Evolutionary conservation across 2,888 invertebrate genomes (phyloP).

Genomic region (Drosophila buzzatii): DNA sequence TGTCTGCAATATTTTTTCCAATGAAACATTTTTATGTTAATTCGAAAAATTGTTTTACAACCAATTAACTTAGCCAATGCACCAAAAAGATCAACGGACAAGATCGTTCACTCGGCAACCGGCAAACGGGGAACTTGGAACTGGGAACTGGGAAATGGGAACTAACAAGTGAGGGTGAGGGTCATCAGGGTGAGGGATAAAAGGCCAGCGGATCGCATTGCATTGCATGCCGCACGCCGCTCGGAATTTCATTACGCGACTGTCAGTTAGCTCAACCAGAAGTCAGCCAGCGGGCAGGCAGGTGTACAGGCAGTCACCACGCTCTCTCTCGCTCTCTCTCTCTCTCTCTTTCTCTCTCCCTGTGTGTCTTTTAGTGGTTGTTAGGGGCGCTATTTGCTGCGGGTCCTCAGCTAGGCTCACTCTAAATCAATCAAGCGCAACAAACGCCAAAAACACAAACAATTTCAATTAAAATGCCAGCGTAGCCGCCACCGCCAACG

Average conservation of each 20-base stretch:
- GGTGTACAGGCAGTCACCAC: conserved; percentile 49
- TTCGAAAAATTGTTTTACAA: conserved; percentile 81
- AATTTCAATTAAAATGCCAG: conserved; percentile 83
- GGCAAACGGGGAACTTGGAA: background rate
- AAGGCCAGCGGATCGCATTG: conserved; percentile 55
- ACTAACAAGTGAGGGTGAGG: conserved; percentile 32
- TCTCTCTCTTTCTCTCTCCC: background rate
- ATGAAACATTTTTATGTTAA: conserved; percentile 81
- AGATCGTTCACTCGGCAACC: conserved; percentile 63
- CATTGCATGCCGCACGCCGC: conserved; percentile 65
- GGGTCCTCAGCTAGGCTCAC: conserved; percentile 57
- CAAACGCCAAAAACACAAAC: conserved; percentile 65
- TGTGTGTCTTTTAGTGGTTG: conserved; percentile 20
- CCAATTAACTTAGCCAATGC: conserved; percentile 83
- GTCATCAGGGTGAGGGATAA: conserved; percentile 20
- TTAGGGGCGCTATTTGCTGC: conserved; percentile 52
- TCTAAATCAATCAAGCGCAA: conserved; percentile 83
- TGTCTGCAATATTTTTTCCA: conserved; percentile 73
- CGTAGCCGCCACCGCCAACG: conserved; percentile 33
- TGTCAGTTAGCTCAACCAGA: conserved; percentile 52
- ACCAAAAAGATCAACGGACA: conserved; percentile 82
- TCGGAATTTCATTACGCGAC: conserved; percentile 68
- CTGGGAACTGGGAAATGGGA: conserved; percentile 18
- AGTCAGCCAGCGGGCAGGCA: conserved; percentile 71
- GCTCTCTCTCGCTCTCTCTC: background rate